phyloP scores from a whole-genome alignment of 1,140 invertebrate species.

The Atta texana region DNA sequence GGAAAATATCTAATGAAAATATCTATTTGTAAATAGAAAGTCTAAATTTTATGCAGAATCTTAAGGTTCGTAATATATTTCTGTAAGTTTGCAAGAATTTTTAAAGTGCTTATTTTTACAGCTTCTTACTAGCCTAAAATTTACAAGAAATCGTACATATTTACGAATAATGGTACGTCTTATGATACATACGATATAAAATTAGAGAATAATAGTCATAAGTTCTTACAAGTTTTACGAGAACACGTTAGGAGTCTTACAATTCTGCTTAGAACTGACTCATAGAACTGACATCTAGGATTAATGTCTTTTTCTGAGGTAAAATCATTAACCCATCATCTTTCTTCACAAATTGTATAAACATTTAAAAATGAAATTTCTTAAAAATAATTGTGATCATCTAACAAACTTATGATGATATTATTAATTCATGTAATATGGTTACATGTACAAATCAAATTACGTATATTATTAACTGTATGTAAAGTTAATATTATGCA shows the following conservation, averaged over 20 bases:
- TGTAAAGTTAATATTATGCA: constrained; percentile 34
- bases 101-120: too few relatives aligned
- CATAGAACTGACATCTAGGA: too few relatives aligned
- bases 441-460: background rate
- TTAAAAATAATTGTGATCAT: background rate
- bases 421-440: background rate
- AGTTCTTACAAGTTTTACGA: too few relatives aligned
- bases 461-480: constrained; percentile 30
- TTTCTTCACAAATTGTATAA: background rate
- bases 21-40: background rate
- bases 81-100: too few relatives aligned
- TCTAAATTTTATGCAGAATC: background rate
- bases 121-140: too few relatives aligned
- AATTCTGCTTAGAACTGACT: too few relatives aligned
- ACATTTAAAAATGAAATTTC: background rate
- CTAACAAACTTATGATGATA: background rate
- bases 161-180: too few relatives aligned
- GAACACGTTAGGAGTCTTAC: too few relatives aligned
- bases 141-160: too few relatives aligned
- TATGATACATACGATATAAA: too few relatives aligned
- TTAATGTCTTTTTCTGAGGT: background rate
- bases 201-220: too few relatives aligned
- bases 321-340: background rate
- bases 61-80: too few relatives aligned
- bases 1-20: background rate